Evolutionary conservation across 2,888 invertebrate species (phyloP).

Genomic region (Mycalesis mineus): DNA sequence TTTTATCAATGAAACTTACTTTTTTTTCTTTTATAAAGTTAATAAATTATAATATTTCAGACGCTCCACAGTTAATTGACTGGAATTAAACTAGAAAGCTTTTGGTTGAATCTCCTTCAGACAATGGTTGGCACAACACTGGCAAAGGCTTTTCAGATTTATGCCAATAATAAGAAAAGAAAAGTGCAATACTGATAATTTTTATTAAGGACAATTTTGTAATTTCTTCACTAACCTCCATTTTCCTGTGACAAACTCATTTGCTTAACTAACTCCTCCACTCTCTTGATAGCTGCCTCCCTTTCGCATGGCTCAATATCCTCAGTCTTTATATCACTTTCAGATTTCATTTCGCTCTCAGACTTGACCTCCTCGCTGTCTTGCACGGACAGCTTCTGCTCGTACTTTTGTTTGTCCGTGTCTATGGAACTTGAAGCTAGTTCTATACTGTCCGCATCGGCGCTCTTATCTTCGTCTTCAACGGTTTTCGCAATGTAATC

Average conservation of each 20-base stretch:
- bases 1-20: no score
- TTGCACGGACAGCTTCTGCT: slow-evolving; percentile 42
- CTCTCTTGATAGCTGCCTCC: slow-evolving; percentile 76
- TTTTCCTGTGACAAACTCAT: slow-evolving; percentile 85
- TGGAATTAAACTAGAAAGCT: no score
- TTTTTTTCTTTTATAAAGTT: no score
- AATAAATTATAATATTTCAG: no score
- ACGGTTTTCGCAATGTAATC: slow-evolving; percentile 85
- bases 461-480: slow-evolving; percentile 69
- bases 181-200: no score
- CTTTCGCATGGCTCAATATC: slow-evolving; percentile 51
- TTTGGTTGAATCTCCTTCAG: no score
- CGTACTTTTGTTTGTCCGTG: slow-evolving; percentile 43
- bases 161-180: no score
- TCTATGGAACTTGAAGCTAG: slow-evolving; percentile 53
- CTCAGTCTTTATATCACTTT: slow-evolving; percentile 45
- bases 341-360: slow-evolving; percentile 39
- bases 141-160: no score
- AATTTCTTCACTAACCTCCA: slow-evolving; percentile 60
- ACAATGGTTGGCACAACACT: no score
- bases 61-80: no score
- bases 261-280: slow-evolving; percentile 85
- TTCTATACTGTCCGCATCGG: slow-evolving; percentile 53
- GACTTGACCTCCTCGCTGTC: slow-evolving; percentile 46
- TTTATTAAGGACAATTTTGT: background rate